Base-by-base conservation (phyloP, 2,797 vertebrate genomes). In the Cirrhinus mrigala region DNA sequence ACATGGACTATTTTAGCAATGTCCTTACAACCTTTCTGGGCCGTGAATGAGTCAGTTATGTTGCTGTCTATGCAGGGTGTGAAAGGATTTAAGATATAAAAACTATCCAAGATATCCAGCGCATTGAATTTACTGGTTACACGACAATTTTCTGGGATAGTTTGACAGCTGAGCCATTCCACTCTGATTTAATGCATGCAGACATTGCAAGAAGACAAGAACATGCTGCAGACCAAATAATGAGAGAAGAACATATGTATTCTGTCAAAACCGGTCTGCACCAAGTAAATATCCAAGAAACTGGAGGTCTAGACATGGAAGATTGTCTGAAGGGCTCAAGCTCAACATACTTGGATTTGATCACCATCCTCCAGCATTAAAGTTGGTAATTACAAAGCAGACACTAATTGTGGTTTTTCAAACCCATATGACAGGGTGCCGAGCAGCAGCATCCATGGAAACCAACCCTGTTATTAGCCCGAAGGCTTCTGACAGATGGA, bases 401-500 rank as follows among this genome's bases (percentile, higher is more conserved):
- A 73, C 80, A 85, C 78, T 86, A 75, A 81, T 85, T 87, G 79
- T 76, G 87, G 86, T 82, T 88, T 86, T 80, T 66, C 66, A 86
- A 74, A 79, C 86, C 87, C 66, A 83, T 85, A 87, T 81, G 87
- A 88, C 87, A 88, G 87, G 73, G 85, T 85, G 82, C 83, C 2
- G 68, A 82, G 81, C 79, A 78, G 66, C 83, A 81, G 81, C 62
- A 86, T 37, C 54, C 68, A 20, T 24, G 75, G 83, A 78, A 73
- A 62, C 83, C 54, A 56, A 80, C 82, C 81, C 79, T 86, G 24
- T 85, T 83, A 86, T 91, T 82, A 81, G 64, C 87, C 69, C 75
- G 29, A 84, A n/a, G 48, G 73, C 84, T 86, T 37, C 80, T 78
- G 88, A 90, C 80, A 89, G 90, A 90, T 83, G 87, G 85, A 56